phyloP scores from a whole-genome alignment of 2,797 vertebrate genomes.

The Macropodus opercularis region DNA sequence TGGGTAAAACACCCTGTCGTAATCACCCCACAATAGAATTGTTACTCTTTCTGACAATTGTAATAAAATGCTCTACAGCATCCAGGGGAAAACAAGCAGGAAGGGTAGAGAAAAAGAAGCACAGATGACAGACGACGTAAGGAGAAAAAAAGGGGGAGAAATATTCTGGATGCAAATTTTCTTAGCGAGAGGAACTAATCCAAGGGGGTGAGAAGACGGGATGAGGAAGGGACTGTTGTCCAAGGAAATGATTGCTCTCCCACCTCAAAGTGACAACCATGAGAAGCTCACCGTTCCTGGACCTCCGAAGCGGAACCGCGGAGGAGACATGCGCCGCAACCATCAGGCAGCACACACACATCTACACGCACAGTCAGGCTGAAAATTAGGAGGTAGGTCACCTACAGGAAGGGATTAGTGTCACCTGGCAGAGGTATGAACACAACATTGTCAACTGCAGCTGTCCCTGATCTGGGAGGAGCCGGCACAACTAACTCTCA shows the following conservation, averaged over 20 bases:
- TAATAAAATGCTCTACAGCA: conserved; percentile 85
- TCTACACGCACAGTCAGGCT: conserved; percentile 45
- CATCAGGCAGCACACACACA: conserved; percentile 47
- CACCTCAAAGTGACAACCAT: conserved; percentile 83
- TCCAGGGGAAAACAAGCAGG: conserved; percentile 65
- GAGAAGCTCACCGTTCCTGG: conserved; percentile 77
- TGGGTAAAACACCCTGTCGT: conserved; percentile 84
- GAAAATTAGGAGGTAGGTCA: conserved; percentile 73
- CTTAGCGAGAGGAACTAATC: conserved; percentile 79
- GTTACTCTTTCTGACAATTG: conserved; percentile 87
- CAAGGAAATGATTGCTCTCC: conserved; percentile 78
- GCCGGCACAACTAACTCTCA: conserved; percentile 39
- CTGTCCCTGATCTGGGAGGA: conserved; percentile 56
- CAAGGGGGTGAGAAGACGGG: conserved; percentile 71
- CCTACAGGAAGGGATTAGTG: conserved; percentile 77
- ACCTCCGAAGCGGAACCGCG: conserved; percentile 75
- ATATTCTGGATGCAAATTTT: conserved; percentile 78
- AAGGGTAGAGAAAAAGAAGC: conserved; percentile 45
- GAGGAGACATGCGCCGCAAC: conserved; percentile 68
- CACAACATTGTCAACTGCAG: conserved; percentile 67
- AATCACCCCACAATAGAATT: conserved; percentile 87
- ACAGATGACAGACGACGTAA: conserved; percentile 40
- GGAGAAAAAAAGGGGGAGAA: conserved; percentile 56
- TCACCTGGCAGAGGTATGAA: conserved; percentile 70
- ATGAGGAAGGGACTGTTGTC: conserved; percentile 75